Base-by-base conservation (phyloP, 2,797 vertebrate species). In the Lateolabrax maculatus region DNA sequence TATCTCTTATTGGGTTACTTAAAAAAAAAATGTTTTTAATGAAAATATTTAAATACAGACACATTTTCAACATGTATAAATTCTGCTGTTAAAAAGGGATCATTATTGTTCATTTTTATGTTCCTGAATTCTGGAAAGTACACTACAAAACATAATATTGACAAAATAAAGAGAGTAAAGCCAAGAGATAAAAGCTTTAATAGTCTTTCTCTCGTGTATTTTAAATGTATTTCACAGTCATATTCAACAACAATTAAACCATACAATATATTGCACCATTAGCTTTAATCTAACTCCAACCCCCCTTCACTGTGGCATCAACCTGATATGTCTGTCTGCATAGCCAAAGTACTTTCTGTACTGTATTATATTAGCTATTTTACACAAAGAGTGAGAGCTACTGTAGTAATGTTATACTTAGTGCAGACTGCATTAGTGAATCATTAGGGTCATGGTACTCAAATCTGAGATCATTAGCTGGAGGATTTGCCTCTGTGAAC, bases 381-480 rank as follows among this genome's bases (percentile, higher is more conserved):
- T 76, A 78, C 78, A 80, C 82, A 75, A 77, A 72, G 79, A 88
- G 67, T 74, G 71, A 79, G 78, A 49, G 74, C 60, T 48, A 56
- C 56, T 57, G 64, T 64, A 75, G 87, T 80, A 86, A 92, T 79
- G 51, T 65, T 80, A 90, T 89, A 90, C 82, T 72, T 70, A 16
- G 71, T 64, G 78, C 79, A 75, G 64, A 89, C 84, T 90, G 82
- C 81, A 90, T 92, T 87, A 84, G 84, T 66, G 77, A 79, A 85
- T 89, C 84, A 83, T 87, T 86, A 83, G 74, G 84, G 76, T 87
- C 84, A 83, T 56, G 80, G 41, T 85, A 77, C 77, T 89, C 77
- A 86, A 72, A 87, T 86, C 52, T 85, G 74, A 78, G 75, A 76
- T 90, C 76, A 86, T 90, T 84, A 90, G 88, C 85, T 77, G 71